phyloP scores from a whole-genome alignment of 2,113 vertebrate species.

The Nematolebias whitei region DNA sequence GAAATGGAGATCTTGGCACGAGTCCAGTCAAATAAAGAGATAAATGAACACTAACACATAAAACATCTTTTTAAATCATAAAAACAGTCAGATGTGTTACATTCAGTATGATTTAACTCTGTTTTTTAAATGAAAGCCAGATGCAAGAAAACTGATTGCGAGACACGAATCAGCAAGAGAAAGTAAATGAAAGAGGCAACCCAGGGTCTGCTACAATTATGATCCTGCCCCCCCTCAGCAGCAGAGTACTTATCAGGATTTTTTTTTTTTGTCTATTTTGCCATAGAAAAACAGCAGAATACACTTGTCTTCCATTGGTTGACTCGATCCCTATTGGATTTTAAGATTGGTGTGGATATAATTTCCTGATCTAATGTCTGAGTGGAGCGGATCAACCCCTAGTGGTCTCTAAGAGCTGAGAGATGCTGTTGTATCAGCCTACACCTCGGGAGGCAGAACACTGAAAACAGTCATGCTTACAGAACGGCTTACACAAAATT shows the following conservation, averaged over 20 bases:
- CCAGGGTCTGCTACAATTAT: slow-evolving; percentile 44
- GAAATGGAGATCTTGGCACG: slow-evolving; percentile 41
- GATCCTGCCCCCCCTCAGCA: slow-evolving; percentile 28
- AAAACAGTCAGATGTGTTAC: slow-evolving; percentile 6
- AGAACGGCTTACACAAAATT: not conserved
- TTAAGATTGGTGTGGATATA: slow-evolving; percentile 50
- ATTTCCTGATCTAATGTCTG: slow-evolving; percentile 65
- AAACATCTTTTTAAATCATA: slow-evolving; percentile 25
- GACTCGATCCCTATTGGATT: slow-evolving; percentile 45
- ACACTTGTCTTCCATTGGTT: slow-evolving; percentile 70
- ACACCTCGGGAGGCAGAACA: not conserved
- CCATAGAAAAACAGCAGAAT: slow-evolving; percentile 33
- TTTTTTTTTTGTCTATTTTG: slow-evolving; percentile 35
- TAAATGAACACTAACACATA: slow-evolving; percentile 13
- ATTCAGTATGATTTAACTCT: slow-evolving; percentile 39
- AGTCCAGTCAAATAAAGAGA: slow-evolving; percentile 24
- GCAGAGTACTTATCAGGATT: slow-evolving; percentile 26
- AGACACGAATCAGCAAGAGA: slow-evolving; percentile 19
- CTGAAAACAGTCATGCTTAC: not conserved
- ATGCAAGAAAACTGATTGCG: slow-evolving; percentile 51
- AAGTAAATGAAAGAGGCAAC: slow-evolving; percentile 2
- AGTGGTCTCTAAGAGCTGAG: slow-evolving; percentile 47
- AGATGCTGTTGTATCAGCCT: not conserved
- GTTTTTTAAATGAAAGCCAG: slow-evolving; percentile 46
- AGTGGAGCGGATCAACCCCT: slow-evolving; percentile 43